Conservation (phyloP, 2,797 vertebrate species). For the Sparidentex hasta region DNA sequence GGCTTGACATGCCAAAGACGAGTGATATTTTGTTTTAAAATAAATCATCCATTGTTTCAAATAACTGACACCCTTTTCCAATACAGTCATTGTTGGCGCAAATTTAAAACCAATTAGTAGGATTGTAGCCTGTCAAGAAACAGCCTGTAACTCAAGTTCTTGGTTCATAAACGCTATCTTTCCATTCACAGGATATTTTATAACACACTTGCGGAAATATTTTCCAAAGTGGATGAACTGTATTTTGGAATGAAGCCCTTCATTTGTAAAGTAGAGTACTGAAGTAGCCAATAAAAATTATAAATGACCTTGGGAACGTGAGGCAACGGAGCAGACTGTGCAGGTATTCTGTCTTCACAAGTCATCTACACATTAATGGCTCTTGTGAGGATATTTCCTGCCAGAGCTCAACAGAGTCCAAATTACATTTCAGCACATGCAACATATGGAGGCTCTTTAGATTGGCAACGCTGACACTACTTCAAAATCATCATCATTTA, state of each 20-base stretch:
- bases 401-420: conserved; percentile 43
- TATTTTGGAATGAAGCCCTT: conserved; percentile 51
- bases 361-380: conserved; percentile 58
- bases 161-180: conserved; percentile 29
- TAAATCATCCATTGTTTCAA: conserved; percentile 29
- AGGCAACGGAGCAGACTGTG: conserved; percentile 40
- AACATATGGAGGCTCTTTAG: conserved; percentile 53
- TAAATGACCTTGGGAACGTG: conserved; percentile 53
- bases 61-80: conserved; percentile 33
- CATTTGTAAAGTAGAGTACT: conserved; percentile 53
- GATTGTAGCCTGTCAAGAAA: conserved; percentile 16
- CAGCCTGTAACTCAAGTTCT: conserved; percentile 32
- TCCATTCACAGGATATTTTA: conserved; percentile 54
- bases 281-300: conserved; percentile 62
- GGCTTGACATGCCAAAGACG: conserved; percentile 1
- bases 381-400: conserved; percentile 65
- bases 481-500: conserved; percentile 56
- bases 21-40: conserved; percentile 16
- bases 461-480: conserved; percentile 31
- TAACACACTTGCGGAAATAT: conserved; percentile 44
- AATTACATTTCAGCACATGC: conserved; percentile 49
- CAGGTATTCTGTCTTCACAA: conserved; percentile 62
- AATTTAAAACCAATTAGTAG: conserved; percentile 49
- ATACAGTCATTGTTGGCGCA: conserved; percentile 32
- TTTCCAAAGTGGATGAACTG: conserved; percentile 56